These are phyloP conservation scores for Camponotus floridanus DNA, from an alignment of 1,140 invertebrate genomes.

Conservation along the genomic window DNA sequence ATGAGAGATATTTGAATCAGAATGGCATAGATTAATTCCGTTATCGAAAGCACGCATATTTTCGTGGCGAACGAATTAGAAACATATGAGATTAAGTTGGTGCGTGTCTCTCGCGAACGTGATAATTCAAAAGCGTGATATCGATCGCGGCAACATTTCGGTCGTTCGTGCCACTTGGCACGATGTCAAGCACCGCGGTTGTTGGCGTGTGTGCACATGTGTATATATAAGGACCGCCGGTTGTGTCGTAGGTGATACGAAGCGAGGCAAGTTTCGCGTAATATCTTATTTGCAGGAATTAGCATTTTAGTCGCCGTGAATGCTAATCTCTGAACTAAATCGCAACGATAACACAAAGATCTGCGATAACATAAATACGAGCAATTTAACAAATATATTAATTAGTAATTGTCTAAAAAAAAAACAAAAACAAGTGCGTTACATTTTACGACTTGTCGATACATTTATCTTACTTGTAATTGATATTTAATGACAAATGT, in stretches of 20 bases:
- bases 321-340: conserved; percentile 30
- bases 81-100: conserved; percentile 34
- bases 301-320: conserved; percentile 35
- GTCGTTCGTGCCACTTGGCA: conserved; percentile 76
- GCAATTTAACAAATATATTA: not conserved
- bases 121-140: conserved; percentile 48
- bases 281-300: conserved; percentile 52
- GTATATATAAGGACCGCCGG: not conserved
- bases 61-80: conserved; percentile 11
- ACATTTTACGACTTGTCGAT: not conserved
- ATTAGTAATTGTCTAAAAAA: not conserved
- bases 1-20: conserved; percentile 18
- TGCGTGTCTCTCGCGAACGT: not conserved
- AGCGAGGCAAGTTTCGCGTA: not conserved
- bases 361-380: not conserved
- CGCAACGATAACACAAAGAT: not conserved
- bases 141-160: conserved; percentile 66
- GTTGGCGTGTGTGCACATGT: not conserved
- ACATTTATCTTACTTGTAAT: not conserved
- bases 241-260: conserved; percentile 4
- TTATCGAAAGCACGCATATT: conserved; percentile 38
- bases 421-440: not conserved
- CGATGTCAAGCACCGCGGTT: conserved; percentile 63
- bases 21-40: not conserved
- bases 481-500: not conserved